Base-by-base conservation (phyloP, 2,113 vertebrate genomes). In the Gavialis gangeticus region DNA sequence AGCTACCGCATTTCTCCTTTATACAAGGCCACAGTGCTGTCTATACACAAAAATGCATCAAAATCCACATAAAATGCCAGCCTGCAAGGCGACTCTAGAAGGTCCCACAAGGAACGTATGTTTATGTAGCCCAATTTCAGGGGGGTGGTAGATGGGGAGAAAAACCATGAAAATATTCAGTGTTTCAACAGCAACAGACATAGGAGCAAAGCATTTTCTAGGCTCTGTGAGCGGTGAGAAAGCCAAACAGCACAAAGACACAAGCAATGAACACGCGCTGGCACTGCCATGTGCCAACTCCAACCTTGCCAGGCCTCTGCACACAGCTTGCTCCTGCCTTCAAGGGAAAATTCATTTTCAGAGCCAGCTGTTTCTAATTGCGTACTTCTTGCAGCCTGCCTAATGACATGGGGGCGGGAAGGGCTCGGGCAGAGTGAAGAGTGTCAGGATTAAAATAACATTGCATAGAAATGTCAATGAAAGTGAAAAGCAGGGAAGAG, bases 331-430 rank as follows among this genome's bases (percentile, higher is more conserved):
- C 80, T 89, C 75, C 75, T 79, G 90, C 90, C 76, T 64, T 30
- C 10, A 5, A 93, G 94, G 93, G 93, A 84, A 89, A 69, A 80
- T 1, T 2, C 1, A 90, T 79, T 8, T 46, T 69, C 15, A 54
- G 10, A 93, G 93, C 71, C 96, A 97, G 95, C 95, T 97, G 96
- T 22, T 97, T 90, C 94, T 94, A 91, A 91, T 88, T 87, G 94
- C 21, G 75, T 58, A 80, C 80, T 94, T 87, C 93, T 83, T 2
- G 24, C 64, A 90, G 96, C 84, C 57, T 17, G 82, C 37, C 87
- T 69, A 92, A 71, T 87, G 13, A 88, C 88, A 62, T 5, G 77
- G 85, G 88, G 87, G 83, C 75, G 28, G 94, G 82, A 92, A 86
- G 89, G 71, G 91, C 82, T 60, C 87, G 25, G 28, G 77, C 84